Percentiles rank a stretch among this genome's conserved stretches.
Evolutionary conservation across 2,797 vertebrate species (phyloP).

Genomic region (Danio aesculapii): DNA sequence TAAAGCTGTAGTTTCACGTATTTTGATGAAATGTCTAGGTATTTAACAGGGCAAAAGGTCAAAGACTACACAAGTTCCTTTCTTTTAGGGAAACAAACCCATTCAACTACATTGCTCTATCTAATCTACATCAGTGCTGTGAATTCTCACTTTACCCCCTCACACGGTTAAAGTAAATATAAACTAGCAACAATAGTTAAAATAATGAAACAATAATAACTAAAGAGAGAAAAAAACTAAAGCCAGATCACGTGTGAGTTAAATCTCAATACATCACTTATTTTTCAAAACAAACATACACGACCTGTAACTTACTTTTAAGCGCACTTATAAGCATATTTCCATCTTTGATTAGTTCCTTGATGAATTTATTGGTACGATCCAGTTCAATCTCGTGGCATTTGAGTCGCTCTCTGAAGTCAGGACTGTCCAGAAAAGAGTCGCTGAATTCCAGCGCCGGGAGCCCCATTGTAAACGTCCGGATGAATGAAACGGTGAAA

Average conservation of each 20-base stretch:
- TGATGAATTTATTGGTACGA: slow-evolving; percentile 96
- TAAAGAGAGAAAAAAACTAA: no score
- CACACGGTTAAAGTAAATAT: no score
- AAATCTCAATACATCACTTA: background rate
- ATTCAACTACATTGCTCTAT: no score
- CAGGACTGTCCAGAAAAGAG: slow-evolving; percentile 94
- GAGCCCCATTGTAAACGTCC: slow-evolving; percentile 84
- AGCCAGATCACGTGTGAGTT: no score
- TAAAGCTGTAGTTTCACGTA: background rate
- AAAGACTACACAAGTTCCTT: slow-evolving; percentile 5
- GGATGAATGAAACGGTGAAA: slow-evolving; percentile 28
- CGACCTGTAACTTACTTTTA: slow-evolving; percentile 82
- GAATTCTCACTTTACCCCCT: background rate
- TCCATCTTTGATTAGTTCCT: slow-evolving; percentile 96
- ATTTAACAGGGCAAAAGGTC: slow-evolving; percentile 23
- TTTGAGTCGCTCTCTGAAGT: slow-evolving; percentile 93
- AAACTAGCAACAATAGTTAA: no score
- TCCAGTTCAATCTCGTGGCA: slow-evolving; percentile 96
- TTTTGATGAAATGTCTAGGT: background rate
- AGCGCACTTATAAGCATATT: slow-evolving; percentile 92
- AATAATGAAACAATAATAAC: no score
- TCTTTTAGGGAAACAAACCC: slow-evolving; percentile 6
- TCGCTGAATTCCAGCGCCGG: slow-evolving; percentile 97
- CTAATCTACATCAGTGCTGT: slow-evolving; percentile 3
- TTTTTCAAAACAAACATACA: background rate